These are phyloP conservation scores for Microcaecilia unicolor DNA, from an alignment of 2,797 vertebrate genomes.

Conservation along the genomic window DNA sequence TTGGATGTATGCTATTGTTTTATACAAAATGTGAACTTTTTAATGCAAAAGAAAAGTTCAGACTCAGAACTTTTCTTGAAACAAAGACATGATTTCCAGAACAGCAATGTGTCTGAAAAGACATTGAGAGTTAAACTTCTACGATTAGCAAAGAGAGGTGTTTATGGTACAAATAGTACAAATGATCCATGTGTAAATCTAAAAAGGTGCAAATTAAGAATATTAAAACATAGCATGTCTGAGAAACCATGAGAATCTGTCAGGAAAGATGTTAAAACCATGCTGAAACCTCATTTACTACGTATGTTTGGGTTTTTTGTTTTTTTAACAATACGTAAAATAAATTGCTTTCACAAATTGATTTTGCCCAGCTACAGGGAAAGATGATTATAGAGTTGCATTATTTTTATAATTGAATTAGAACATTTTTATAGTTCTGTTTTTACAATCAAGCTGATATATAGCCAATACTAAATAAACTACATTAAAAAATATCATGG, in stretches of 20 bases:
- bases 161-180: constrained; percentile 26
- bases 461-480: not conserved
- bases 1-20: constrained; percentile 21
- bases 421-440: not conserved
- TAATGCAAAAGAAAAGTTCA: not conserved
- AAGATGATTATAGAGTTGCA: constrained; percentile 6
- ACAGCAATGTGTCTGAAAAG: constrained; percentile 21
- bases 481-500: not conserved
- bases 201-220: constrained; percentile 26
- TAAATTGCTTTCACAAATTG: too few species aligned
- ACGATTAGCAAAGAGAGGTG: constrained; percentile 29
- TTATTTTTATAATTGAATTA: constrained; percentile 12
- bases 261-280: not conserved
- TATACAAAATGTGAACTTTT: constrained; percentile 1
- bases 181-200: constrained; percentile 25
- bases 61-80: too few species aligned
- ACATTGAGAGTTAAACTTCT: constrained; percentile 23
- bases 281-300: too few species aligned
- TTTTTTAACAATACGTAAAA: too few species aligned
- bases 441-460: not conserved
- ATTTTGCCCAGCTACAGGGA: too few species aligned
- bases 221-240: constrained; percentile 8
- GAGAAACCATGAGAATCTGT: not conserved
- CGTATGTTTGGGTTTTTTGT: too few species aligned
- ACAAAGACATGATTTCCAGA: constrained; percentile 26